These are phyloP conservation scores for Eristalis pertinax DNA, from an alignment of 2,888 invertebrate species.

Conservation along the genomic window DNA sequence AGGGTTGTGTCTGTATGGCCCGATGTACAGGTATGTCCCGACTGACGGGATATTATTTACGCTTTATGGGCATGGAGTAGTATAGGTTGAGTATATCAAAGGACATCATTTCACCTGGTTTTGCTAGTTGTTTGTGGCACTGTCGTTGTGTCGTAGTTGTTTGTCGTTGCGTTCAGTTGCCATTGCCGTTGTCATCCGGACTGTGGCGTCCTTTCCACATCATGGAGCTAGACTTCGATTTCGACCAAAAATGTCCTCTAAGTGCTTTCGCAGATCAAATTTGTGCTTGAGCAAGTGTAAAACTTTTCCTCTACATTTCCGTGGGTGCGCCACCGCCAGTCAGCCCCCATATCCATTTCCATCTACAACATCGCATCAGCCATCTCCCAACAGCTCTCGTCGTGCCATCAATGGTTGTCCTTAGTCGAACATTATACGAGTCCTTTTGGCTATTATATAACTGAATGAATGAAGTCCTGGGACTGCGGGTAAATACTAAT, in stretches of 20 bases:
- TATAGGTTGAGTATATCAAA: slow-evolving; percentile 49
- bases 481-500: slow-evolving; percentile 3
- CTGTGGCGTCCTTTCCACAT: slow-evolving; percentile 66
- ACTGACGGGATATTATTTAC: slow-evolving; percentile 65
- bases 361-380: neutral
- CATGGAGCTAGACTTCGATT: slow-evolving; percentile 48
- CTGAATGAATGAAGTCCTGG: neutral
- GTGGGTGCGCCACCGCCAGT: slow-evolving; percentile 9
- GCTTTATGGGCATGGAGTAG: slow-evolving; percentile 59
- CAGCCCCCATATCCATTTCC: neutral
- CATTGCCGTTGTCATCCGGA: slow-evolving; percentile 27
- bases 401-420: slow-evolving; percentile 20
- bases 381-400: neutral
- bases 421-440: slow-evolving; percentile 15
- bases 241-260: slow-evolving; percentile 63
- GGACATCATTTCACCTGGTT: slow-evolving; percentile 55
- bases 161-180: neutral
- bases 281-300: slow-evolving; percentile 71
- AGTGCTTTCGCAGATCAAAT: slow-evolving; percentile 73
- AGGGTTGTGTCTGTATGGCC: slow-evolving; percentile 37
- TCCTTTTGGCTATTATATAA: neutral
- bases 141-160: slow-evolving; percentile 8
- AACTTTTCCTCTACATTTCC: slow-evolving; percentile 50
- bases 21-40: slow-evolving; percentile 43
- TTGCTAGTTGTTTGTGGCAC: slow-evolving; percentile 26